Base-by-base conservation (phyloP, 2,888 invertebrate genomes). In the Prosopocoilus inquinatus region DNA sequence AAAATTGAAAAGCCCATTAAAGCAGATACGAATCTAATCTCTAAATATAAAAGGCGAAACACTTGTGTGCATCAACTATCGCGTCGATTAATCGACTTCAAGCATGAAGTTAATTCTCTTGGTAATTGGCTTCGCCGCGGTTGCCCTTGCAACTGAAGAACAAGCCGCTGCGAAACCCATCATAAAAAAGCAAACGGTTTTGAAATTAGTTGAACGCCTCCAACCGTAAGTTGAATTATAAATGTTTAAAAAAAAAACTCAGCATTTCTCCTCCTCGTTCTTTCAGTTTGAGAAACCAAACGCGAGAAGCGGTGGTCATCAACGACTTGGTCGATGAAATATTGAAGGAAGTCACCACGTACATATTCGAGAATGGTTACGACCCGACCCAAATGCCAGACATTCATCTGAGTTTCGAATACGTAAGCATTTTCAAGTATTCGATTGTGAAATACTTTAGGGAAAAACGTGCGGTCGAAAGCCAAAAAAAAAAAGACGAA, bases 341-440 rank as follows among this genome's bases (percentile, higher is more conserved):
- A 1, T 74, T 82, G 49, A 55, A 62, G 0, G 76, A 78, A 72
- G 38, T 82, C 4, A 67, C 76, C 20, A 78, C 78, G 0, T 73
- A 79, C 50, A 75, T 82, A 49, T 59, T 75, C 55, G 52, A 68
- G 9, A 56, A 77, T 61, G 81, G 80, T 1, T 70, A 82, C n/a
- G 82, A 82, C 53, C 82, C 82, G 1, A 76, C 80, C 76, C 52
- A 64, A 0, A 65, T 82, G 51, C 81, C 81, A 0, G 81, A 82
- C 9, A 68, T 81, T 43, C 64, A 66, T 7, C 76, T 79, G 66
- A 79, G 79, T 1, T 81, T 82, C 59, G 68, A 74, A 75, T 79
- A 81, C 52, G 81, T 81, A 61, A 70, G 77, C 73, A 57, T 32
- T 2, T 2, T 44, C 8, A 43, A 12, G n/a, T 2, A 20, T 46